phyloP scores from a whole-genome alignment of 2,113 vertebrate genomes.

The Fregata magnificens region DNA sequence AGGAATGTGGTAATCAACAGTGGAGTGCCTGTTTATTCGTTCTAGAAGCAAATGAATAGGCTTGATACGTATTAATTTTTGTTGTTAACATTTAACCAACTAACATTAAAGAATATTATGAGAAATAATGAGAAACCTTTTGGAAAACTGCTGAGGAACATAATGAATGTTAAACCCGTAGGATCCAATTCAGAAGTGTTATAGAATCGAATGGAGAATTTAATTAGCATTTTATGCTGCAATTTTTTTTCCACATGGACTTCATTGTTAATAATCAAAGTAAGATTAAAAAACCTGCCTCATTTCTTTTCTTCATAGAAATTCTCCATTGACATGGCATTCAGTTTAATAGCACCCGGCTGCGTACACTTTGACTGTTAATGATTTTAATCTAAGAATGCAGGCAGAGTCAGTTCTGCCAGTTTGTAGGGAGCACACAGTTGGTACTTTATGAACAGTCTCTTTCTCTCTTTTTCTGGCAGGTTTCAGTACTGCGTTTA shows the following conservation, averaged over 20 bases:
- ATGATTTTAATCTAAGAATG: background rate
- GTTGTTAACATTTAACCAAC: background rate
- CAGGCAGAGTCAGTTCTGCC: slow-evolving; percentile 1
- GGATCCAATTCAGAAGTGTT: background rate
- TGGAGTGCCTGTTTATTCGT: background rate
- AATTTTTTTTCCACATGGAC: background rate
- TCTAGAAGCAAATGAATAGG: background rate
- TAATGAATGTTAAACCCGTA: background rate
- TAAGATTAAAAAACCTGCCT: background rate
- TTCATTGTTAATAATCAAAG: background rate
- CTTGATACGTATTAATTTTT: background rate
- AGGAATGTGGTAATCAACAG: slow-evolving; percentile 23
- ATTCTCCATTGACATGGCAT: background rate
- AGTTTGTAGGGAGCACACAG: slow-evolving; percentile 8
- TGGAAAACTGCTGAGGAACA: background rate
- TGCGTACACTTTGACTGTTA: background rate
- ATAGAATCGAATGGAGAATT: background rate
- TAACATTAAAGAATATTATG: background rate
- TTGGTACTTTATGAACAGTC: slow-evolving; percentile 52
- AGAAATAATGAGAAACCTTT: background rate
- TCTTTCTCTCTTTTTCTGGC: slow-evolving; percentile 59
- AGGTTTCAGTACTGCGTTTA: slow-evolving; percentile 61
- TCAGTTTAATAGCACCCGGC: background rate
- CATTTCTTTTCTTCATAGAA: background rate
- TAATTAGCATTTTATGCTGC: background rate